A percentile compares a stretch with the other conserved stretches of the same genome.
phyloP scores from a whole-genome alignment of 1,140 invertebrate genomes.

The Drosophila persimilis region DNA sequence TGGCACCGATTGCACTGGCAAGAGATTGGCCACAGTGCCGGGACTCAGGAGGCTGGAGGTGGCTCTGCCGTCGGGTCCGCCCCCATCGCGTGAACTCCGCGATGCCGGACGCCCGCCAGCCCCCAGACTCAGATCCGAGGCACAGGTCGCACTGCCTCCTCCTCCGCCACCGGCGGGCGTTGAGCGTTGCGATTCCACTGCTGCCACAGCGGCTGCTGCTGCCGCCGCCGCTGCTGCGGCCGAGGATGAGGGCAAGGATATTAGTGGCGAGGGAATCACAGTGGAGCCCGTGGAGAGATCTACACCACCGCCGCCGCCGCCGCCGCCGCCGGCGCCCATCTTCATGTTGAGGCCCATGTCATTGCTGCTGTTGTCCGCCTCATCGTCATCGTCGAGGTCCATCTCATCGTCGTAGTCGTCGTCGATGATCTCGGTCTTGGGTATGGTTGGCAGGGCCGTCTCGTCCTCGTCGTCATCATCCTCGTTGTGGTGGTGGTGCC shows the following conservation, averaged over 20 bases:
- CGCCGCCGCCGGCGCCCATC: conserved; percentile 46
- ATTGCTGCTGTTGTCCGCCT: conserved; percentile 77
- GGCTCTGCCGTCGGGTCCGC: conserved; percentile 33
- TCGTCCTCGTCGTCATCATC: conserved; percentile 59
- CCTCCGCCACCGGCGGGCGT: conserved; percentile 47
- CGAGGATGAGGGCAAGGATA: conserved; percentile 65
- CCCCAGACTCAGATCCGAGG: conserved; percentile 69
- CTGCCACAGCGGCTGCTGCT: conserved; percentile 51
- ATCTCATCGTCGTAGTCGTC: conserved; percentile 79
- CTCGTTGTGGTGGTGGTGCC: conserved; percentile 38
- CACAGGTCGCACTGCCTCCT: conserved; percentile 14
- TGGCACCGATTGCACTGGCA: conserved; percentile 93
- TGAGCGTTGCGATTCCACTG: conserved; percentile 62
- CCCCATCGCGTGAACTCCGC: conserved; percentile 69
- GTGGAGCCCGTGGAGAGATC: conserved; percentile 74
- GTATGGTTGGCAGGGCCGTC: conserved; percentile 37
- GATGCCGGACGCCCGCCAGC: conserved; percentile 65
- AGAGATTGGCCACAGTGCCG: conserved; percentile 90
- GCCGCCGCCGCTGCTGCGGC: conserved; percentile 54
- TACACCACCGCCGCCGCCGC: conserved; percentile 31
- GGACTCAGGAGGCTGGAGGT: conserved; percentile 65
- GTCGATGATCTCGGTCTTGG: conserved; percentile 66
- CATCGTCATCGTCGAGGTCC: conserved; percentile 78
- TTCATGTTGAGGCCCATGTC: conserved; percentile 82
- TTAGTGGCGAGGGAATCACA: conserved; percentile 68